These are phyloP conservation scores for Leucophenga varia DNA, from an alignment of 1,140 invertebrate genomes.

Conservation along the genomic window DNA sequence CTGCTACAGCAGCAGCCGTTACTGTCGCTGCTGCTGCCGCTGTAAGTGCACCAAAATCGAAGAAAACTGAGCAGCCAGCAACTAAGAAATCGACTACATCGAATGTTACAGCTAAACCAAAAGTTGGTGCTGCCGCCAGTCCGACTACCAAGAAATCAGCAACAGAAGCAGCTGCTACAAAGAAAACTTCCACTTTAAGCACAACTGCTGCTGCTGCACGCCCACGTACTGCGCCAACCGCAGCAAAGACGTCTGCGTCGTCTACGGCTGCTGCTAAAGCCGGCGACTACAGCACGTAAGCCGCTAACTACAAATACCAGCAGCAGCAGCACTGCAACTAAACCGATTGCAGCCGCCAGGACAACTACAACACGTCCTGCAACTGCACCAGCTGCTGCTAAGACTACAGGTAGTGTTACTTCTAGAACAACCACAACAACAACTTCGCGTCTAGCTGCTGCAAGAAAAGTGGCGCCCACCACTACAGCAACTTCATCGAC, in stretches of 20 bases:
- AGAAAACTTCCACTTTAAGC: too few relatives aligned
- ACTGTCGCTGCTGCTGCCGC: conserved; percentile 14
- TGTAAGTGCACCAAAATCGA: conserved; percentile 4
- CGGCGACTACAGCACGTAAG: conserved; percentile 21
- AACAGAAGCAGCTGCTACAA: conserved; percentile 1
- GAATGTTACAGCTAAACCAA: conserved; percentile 19
- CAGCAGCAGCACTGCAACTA: conserved; percentile 18
- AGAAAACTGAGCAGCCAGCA: conserved; percentile 27
- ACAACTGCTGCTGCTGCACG: conserved; percentile 21
- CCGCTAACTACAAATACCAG: conserved; percentile 16
- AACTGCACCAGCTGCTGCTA: conserved; percentile 15
- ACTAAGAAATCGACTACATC: conserved; percentile 10
- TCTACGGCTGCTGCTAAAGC: conserved; percentile 14
- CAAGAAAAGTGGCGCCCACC: conserved; percentile 22
- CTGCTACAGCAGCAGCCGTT: conserved; percentile 12
- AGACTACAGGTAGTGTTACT: conserved; percentile 25
- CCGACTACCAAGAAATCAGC: conserved; percentile 7
- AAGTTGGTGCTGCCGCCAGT: conserved; percentile 10
- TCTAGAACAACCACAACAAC: conserved; percentile 12
- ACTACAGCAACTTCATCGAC: too few relatives aligned
- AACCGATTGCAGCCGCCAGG: conserved; percentile 17
- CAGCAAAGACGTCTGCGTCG: conserved; percentile 14
- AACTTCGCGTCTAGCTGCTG: conserved; percentile 1
- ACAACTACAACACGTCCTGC: conserved; percentile 12
- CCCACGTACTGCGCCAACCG: conserved; percentile 36